Base-by-base conservation (phyloP, 2,888 invertebrate species). In the Enoplolaimus lenunculus region DNA sequence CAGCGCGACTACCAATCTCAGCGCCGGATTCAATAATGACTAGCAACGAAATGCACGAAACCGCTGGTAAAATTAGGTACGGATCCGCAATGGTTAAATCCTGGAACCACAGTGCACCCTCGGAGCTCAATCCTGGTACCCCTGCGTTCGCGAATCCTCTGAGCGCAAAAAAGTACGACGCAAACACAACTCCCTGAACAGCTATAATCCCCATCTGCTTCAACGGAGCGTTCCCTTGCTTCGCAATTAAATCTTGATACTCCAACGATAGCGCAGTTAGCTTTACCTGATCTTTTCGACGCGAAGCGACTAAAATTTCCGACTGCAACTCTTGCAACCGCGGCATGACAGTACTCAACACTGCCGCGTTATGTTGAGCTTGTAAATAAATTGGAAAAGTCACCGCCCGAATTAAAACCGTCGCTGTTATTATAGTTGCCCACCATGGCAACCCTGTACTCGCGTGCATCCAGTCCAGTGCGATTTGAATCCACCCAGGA, bases 61-160 rank as follows among this genome's bases (percentile, higher is more conserved):
- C 21, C 45, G 45, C 45, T 45, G 45, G 45, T 21, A 45, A 45
- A 13, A 7, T 45, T 45, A 45, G 45, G 21, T 7, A 13, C 45
- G 64, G 64, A 62, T 62, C 64, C 13, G 64, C 64, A 26, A 62
- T 3, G 3, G 64, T 62, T n/a, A 62, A 62, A n/a, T 62, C n/a
- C n/a, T 26, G 28, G 64, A 62, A 62, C 64, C 64, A 62, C 64
- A 62, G n/a, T 7, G 31, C 13, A 30, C 64, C 64, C 31, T 62
- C 64, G n/a, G 64, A 16, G 3, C 13, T 16, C 3, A 62, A 30
- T 7, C 64, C 64, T 7, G 28, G 29, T 7, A 31, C 3, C 3
- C 28, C 28, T 7, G 29, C 29, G 7, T 30, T 7, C 3, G 64
- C 64, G 13, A 62, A 7, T 7, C 64, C 31, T 16, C 31, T 3